These are phyloP conservation scores for Phylloscopus trochiloides DNA, from an alignment of 2,113 vertebrate genomes.

Conservation along the genomic window DNA sequence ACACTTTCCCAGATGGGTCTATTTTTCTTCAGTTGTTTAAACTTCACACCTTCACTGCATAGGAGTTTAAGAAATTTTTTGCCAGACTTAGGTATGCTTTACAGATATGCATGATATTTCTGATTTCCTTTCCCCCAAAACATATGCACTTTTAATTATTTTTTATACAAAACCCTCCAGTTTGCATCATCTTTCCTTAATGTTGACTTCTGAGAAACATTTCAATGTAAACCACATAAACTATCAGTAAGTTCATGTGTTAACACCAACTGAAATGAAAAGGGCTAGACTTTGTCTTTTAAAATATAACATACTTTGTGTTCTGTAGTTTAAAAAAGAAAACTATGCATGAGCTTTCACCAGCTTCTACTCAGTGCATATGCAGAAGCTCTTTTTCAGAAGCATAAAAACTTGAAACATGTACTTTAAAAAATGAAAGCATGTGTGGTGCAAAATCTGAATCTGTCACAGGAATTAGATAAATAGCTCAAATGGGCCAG, in stretches of 20 bases:
- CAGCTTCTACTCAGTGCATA: not conserved
- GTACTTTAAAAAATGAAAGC: conserved; percentile 45
- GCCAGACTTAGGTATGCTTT: not conserved
- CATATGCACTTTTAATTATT: not conserved
- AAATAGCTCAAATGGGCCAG: conserved; percentile 54
- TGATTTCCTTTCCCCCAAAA: not conserved
- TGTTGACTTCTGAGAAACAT: not conserved
- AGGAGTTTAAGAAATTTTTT: not conserved
- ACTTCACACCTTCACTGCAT: not conserved
- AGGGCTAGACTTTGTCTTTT: not conserved
- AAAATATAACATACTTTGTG: not conserved
- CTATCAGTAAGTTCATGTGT: not conserved
- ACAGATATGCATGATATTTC: not conserved
- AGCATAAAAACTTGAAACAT: conserved; percentile 23
- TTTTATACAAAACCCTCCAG: not conserved
- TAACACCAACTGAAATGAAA: not conserved
- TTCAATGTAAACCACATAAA: not conserved
- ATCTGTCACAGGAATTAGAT: conserved; percentile 35
- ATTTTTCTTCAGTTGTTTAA: not conserved
- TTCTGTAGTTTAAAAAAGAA: not conserved
- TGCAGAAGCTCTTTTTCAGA: conserved; percentile 46
- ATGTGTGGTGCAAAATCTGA: conserved; percentile 28
- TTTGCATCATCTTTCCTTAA: not conserved
- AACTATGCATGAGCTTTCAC: not conserved
- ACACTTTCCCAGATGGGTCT: not conserved